A percentile compares a stretch with the other conserved stretches of the same genome.
Conservation (phyloP, 2,797 vertebrate genomes). For the Chrosomus eos region DNA sequence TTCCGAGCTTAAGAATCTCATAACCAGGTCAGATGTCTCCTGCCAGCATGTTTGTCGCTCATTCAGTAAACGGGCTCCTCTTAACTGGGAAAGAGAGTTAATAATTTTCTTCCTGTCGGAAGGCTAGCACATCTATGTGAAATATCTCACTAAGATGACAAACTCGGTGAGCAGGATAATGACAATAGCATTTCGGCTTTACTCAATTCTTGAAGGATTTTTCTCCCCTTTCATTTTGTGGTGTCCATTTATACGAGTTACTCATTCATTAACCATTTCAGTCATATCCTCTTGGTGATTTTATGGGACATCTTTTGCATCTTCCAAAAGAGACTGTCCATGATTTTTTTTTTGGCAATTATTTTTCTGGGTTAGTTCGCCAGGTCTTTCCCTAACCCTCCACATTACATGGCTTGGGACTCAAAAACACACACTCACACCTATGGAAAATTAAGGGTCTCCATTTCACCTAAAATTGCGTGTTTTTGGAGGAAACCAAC, state of each 20-base stretch:
- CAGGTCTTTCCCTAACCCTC: background rate
- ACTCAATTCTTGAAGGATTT: constrained; percentile 2
- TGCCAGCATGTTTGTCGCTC: constrained; percentile 23
- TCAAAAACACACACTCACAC: background rate
- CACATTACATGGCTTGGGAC: background rate
- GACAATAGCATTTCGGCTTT: constrained; percentile 26
- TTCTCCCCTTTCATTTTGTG: background rate
- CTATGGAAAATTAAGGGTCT: no score
- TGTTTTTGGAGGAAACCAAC: no score
- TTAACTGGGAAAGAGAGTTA: constrained; percentile 19
- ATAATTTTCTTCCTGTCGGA: constrained; percentile 25
- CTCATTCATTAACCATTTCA: background rate
- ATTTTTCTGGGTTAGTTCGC: background rate
- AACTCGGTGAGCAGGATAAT: constrained; percentile 1
- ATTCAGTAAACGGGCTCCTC: constrained; percentile 9
- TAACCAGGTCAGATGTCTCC: constrained; percentile 5
- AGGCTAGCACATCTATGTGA: constrained; percentile 33
- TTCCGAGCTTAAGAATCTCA: background rate
- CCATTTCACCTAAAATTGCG: no score
- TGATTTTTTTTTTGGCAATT: background rate
- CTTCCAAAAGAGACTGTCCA: no score
- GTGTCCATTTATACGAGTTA: background rate
- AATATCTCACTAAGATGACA: constrained; percentile 57
- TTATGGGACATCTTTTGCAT: background rate
- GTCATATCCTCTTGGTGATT: background rate